phyloP scores from a whole-genome alignment of 2,797 vertebrate species.

The Hirundo rustica region DNA sequence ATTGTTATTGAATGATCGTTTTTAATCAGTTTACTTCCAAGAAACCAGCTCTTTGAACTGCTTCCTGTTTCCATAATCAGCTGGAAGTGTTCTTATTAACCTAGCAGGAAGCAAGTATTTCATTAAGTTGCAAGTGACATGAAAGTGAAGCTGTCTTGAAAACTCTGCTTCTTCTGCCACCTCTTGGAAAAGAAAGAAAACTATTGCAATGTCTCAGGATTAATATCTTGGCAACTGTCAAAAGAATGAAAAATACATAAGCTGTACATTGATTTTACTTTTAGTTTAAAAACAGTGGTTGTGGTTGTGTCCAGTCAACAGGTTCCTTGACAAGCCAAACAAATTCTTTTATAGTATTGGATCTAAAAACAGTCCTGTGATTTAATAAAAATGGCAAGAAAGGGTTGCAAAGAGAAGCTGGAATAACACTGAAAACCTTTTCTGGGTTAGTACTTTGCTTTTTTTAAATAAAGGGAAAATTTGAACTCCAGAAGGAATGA shows the following conservation, averaged over 20 bases:
- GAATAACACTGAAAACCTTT: constrained; percentile 2
- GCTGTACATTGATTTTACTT: constrained; percentile 21
- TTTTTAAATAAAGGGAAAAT: not conserved
- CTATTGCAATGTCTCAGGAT: not conserved
- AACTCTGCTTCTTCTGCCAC: not conserved
- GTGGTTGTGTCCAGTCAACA: constrained; percentile 52
- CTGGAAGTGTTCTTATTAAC: not conserved
- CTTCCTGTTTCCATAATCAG: constrained; percentile 19
- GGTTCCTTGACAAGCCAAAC: constrained; percentile 38
- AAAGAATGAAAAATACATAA: constrained; percentile 37
- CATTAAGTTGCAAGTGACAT: not conserved
- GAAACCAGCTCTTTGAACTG: not conserved
- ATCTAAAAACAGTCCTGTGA: constrained; percentile 51
- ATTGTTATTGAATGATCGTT: not conserved
- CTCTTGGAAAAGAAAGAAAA: not conserved
- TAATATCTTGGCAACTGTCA: constrained; percentile 29
- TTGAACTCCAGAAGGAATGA: not conserved
- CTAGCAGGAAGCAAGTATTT: not conserved
- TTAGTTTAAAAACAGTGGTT: constrained; percentile 58
- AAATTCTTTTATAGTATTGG: constrained; percentile 38
- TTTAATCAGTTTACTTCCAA: not conserved
- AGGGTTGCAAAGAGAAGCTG: constrained; percentile 61
- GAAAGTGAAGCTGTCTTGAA: not conserved
- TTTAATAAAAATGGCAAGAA: constrained; percentile 45
- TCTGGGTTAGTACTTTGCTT: not conserved